phyloP scores from a whole-genome alignment of 1,140 invertebrate genomes.

The Aporrectodea caliginosa region DNA sequence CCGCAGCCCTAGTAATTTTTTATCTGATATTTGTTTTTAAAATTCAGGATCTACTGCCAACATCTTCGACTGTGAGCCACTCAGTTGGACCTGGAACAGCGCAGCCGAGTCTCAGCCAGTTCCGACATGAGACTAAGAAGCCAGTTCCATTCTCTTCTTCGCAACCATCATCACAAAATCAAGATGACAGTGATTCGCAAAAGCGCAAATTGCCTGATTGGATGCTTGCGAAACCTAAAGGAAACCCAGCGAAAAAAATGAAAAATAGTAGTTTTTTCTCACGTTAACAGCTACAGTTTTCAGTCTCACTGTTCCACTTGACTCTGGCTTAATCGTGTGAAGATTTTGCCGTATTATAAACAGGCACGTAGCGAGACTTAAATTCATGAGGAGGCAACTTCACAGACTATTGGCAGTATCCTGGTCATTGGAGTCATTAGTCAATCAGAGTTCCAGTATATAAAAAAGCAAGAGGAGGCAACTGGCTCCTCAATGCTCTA shows the following conservation, averaged over 20 bases:
- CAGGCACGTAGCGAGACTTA: too few relatives aligned
- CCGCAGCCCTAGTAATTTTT: neutral
- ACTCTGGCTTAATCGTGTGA: too few relatives aligned
- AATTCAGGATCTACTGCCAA: neutral
- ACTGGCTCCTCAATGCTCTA: too few relatives aligned
- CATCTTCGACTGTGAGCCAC: conserved; percentile 3
- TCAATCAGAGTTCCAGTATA: too few relatives aligned
- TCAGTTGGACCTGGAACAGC: neutral
- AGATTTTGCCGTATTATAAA: too few relatives aligned
- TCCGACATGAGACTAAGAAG: neutral
- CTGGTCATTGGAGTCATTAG: too few relatives aligned
- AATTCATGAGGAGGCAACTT: too few relatives aligned
- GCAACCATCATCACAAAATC: neutral
- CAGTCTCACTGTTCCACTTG: too few relatives aligned
- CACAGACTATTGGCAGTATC: too few relatives aligned
- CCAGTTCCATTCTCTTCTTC: neutral
- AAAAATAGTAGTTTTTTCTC: conserved; percentile 16
- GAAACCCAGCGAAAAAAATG: conserved; percentile 3
- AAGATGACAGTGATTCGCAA: neutral
- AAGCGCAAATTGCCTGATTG: conserved; percentile 17
- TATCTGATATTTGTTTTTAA: neutral
- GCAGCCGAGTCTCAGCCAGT: neutral
- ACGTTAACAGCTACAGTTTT: neutral
- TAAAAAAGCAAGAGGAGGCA: too few relatives aligned
- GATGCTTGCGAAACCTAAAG: neutral